These are phyloP conservation scores for Dolomedes plantarius DNA, from an alignment of 2,888 invertebrate genomes.

Conservation along the genomic window DNA sequence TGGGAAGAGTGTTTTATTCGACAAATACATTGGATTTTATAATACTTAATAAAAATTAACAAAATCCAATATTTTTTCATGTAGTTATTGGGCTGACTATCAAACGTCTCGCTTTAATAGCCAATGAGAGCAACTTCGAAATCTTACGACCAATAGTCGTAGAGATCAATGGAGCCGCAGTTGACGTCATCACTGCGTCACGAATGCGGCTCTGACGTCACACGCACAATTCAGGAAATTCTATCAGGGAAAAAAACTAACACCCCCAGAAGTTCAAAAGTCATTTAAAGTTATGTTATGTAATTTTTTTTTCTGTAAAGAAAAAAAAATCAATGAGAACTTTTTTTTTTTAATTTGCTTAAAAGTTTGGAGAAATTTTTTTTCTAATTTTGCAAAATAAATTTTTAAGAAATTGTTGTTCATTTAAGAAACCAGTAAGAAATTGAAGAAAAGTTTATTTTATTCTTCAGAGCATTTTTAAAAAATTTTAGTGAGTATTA, in stretches of 20 bases:
- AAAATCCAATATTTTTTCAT: not conserved
- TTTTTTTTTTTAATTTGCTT: no score
- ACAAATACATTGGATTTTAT: not conserved
- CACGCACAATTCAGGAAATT: constrained; percentile 27
- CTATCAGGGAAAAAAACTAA: constrained; percentile 51
- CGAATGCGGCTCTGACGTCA: constrained; percentile 63
- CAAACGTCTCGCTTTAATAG: not conserved
- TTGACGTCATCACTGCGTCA: constrained; percentile 67
- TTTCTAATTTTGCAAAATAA: no score
- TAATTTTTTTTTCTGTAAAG: not conserved
- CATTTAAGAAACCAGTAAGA: no score
- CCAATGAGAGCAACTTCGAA: constrained; percentile 38
- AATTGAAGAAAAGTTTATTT: no score
- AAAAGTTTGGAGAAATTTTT: no score
- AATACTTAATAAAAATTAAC: not conserved
- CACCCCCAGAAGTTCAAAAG: constrained; percentile 58
- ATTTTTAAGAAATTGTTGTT: no score
- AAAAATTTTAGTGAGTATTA: no score
- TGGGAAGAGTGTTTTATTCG: no score
- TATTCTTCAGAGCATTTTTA: no score
- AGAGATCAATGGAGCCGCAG: constrained; percentile 62
- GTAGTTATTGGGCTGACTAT: not conserved
- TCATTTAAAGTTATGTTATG: constrained; percentile 33
- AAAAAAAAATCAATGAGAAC: not conserved
- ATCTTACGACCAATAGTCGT: constrained; percentile 36